Base-by-base conservation (phyloP, 2,797 vertebrate species). In the Phaenicophaeus curvirostris region DNA sequence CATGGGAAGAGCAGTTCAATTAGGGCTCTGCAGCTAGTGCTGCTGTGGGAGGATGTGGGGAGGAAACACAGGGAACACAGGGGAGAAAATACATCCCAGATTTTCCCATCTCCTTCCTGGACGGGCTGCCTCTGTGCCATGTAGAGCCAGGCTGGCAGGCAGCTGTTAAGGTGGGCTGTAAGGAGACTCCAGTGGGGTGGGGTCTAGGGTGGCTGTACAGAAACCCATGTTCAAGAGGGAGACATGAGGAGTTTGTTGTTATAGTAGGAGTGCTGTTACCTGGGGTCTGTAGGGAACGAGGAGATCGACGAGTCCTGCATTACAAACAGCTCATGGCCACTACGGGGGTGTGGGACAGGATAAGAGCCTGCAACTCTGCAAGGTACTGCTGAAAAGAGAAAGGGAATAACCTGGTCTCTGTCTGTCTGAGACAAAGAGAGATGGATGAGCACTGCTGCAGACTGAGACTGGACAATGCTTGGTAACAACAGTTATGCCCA, bases 171-270 rank as follows among this genome's bases (percentile, higher is more conserved):
- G 25, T 55, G 39, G 25, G 8, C 27, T 75, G 25, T 0, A 1
- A 72, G 46, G 9, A 55, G 5, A 8, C 33, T 61, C 8, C 28
- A 80, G 30, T 4, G 5, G 27, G 7, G 4, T 54, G 3, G 3
- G 15, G 11, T 4, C 21, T 48, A 13, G 8, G 16, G 37, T 41
- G 68, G 21, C 42, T 91, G 19, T 48, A 35, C 0, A 5, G 57
- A 25, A 58, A 4, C 14, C 12, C 8, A 13, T 59, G 39, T 6
- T 58, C 55, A 44, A 59, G 27, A 12, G 15, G 6, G 5, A 46
- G 54, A 15, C 2, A 3, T 7, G 59, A 37, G 41, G 31, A 28
- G 2, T 19, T 13, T 0, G 0, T 0, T 67, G 6, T 42, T 15
- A 33, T 27, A 66, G 35, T 11, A 16, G 10, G 16, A 68, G 14